Evolutionary conservation across 1,140 invertebrate genomes (phyloP), one percentile per base, ranked within the genome.

Genomic region (Cephus cinctus): DNA sequence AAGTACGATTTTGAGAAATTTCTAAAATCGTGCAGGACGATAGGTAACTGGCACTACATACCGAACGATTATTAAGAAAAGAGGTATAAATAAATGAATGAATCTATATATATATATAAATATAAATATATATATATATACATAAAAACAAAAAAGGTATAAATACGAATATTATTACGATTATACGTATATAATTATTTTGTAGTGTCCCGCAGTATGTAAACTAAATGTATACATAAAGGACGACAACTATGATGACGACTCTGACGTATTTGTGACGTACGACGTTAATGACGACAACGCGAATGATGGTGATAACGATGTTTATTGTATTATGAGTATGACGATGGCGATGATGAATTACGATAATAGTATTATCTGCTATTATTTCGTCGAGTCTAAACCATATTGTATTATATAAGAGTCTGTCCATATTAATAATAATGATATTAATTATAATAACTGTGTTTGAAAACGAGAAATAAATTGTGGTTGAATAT

Each of bases 401-500:
- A 75, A 76, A 76, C 71, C 71, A 63, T 75, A 76, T 73, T 76
- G 74, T 76, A 76, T 76, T 75, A 76, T 76, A 74, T 74, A 75
- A 76, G 71, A 75, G 67, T 76, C 73, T 75, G 73, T 75, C 74
- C 73, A 75, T 75, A 76, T 68, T 75, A 75, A 73, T 75, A 74
- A 76, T 76, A 74, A 74, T 71, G 60, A 61, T 64, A 72, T 69
- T 72, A 69, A 72, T 72, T 75, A 76, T 75, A 76, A 76, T 74
- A 75, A 75, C 73, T 76, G 74, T 75, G 73, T 76, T 75, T 76
- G 73, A 73, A 75, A 76, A 73, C 71, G 73, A 75, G 69, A 75
- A 76, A 76, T 76, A 76, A 76, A 76, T 75, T 75, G 73, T 75
- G 74, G 74, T 76, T 76, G 74, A 75, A 75, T 76, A 75, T 75